phyloP scores from a whole-genome alignment of 1,140 invertebrate species.

The Camponotus vicinus region DNA sequence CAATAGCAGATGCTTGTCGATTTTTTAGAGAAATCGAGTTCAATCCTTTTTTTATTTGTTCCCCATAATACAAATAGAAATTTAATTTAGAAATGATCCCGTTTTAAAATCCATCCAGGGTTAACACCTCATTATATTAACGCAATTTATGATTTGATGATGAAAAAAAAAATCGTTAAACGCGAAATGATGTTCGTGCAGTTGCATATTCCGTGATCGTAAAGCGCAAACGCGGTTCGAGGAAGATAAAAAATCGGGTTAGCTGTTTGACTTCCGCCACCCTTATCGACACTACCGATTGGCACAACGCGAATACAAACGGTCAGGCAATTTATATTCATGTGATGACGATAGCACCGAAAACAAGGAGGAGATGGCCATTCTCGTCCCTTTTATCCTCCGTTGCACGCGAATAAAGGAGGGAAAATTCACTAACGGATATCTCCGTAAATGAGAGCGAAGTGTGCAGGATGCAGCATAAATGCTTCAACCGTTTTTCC shows the following conservation, averaged over 20 bases:
- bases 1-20: neutral
- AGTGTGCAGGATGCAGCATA: neutral
- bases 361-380: neutral
- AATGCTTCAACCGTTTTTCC: slow-evolving; percentile 32
- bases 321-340: slow-evolving; percentile 48
- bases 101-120: neutral
- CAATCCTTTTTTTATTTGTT: neutral
- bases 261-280: neutral
- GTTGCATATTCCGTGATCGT: neutral
- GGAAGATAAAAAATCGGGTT: slow-evolving; percentile 8
- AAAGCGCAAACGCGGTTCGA: slow-evolving; percentile 24
- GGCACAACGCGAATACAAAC: too few relatives aligned
- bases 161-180: neutral
- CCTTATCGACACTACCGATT: slow-evolving; percentile 6
- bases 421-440: neutral
- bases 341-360: neutral
- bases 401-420: neutral
- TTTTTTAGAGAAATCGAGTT: neutral
- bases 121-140: neutral
- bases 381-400: neutral
- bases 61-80: neutral
- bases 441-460: neutral
- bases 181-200: slow-evolving; percentile 8
- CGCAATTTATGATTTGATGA: neutral
- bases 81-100: neutral